phyloP scores from a whole-genome alignment of 2,888 invertebrate species.

The Drosophila pseudotakahashii region DNA sequence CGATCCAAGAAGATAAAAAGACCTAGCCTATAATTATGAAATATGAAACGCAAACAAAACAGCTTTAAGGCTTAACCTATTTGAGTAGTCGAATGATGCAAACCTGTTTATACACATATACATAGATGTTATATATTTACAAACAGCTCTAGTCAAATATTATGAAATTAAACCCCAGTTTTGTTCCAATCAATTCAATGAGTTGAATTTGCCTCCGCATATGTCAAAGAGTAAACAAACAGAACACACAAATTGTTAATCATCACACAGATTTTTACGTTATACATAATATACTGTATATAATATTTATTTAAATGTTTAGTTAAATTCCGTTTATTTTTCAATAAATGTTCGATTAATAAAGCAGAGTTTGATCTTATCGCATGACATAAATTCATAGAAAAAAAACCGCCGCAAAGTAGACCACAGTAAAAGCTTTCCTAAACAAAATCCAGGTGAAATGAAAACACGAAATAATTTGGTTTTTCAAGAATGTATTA shows the following conservation, averaged over 20 bases:
- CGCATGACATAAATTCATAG: conserved; percentile 5
- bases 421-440: conserved; percentile 33
- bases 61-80: conserved; percentile 66
- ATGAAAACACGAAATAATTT: conserved; percentile 2
- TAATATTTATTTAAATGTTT: conserved; percentile 38
- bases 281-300: conserved; percentile 18
- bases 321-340: conserved; percentile 39
- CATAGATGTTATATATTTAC: conserved; percentile 48
- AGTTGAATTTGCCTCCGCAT: conserved; percentile 46
- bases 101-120: conserved; percentile 45
- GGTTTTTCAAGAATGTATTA: background rate
- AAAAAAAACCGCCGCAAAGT: conserved; percentile 32
- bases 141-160: conserved; percentile 59
- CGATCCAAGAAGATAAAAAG: conserved; percentile 40
- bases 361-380: conserved; percentile 2
- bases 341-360: conserved; percentile 44
- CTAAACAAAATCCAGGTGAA: conserved; percentile 35
- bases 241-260: conserved; percentile 39
- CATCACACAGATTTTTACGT: conserved; percentile 25
- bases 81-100: conserved; percentile 44
- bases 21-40: conserved; percentile 55
- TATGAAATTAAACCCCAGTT: conserved; percentile 27
- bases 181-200: conserved; percentile 37
- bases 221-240: conserved; percentile 47
- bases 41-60: conserved; percentile 54